Evolutionary conservation across 2,888 invertebrate genomes (phyloP).

Genomic region (Drosophila emarginata): DNA sequence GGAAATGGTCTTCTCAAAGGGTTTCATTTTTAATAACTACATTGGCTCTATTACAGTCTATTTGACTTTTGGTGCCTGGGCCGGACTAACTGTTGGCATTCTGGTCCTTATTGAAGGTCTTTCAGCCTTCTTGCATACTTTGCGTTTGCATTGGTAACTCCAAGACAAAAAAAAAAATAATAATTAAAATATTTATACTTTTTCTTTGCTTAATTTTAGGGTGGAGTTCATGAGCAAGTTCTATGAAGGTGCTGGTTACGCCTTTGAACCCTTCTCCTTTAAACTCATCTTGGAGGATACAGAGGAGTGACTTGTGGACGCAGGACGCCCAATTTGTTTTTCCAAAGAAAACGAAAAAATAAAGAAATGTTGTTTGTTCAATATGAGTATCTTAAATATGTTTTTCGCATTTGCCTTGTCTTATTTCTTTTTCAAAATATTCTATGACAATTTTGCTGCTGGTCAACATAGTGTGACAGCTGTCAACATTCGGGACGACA

Average conservation of each 20-base stretch:
- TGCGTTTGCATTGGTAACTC: constrained; percentile 96
- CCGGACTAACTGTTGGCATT: constrained; percentile 94
- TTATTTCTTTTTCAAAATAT: constrained; percentile 55
- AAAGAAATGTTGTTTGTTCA: constrained; percentile 52
- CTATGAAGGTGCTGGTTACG: constrained; percentile 91
- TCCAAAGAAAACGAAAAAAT: constrained; percentile 37
- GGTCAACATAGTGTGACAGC: constrained; percentile 56
- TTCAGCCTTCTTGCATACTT: constrained; percentile 98
- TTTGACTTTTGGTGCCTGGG: constrained; percentile 94
- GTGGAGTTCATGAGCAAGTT: constrained; percentile 99
- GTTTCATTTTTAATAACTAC: constrained; percentile 86
- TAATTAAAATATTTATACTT: no score
- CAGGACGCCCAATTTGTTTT: constrained; percentile 53
- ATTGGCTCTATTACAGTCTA: constrained; percentile 89
- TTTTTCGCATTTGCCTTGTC: constrained; percentile 19
- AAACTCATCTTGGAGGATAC: constrained; percentile 87
- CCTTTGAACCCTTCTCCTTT: constrained; percentile 94
- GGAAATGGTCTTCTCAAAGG: constrained; percentile 93
- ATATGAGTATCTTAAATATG: constrained; percentile 52
- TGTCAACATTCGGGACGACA: constrained; percentile 32
- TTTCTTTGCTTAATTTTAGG: constrained; percentile 83
- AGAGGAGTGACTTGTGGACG: constrained; percentile 74
- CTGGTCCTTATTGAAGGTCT: constrained; percentile 99
- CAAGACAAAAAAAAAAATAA: no score
- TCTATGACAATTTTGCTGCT: constrained; percentile 54